phyloP scores from a whole-genome alignment of 2,797 vertebrate species.

The Trematomus bernacchii region DNA sequence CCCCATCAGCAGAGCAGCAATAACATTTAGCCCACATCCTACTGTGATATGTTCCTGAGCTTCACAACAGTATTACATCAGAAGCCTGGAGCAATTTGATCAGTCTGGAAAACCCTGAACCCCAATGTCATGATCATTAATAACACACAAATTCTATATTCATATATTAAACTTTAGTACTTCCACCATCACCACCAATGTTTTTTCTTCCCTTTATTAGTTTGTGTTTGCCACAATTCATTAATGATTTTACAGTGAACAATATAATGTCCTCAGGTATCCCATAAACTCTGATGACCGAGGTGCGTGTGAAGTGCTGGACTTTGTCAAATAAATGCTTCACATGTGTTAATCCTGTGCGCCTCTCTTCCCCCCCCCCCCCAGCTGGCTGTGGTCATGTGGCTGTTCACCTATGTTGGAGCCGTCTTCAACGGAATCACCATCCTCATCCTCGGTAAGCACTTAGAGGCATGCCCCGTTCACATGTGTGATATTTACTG shows the following conservation, averaged over 20 bases:
- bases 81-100: not conserved
- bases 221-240: not conserved
- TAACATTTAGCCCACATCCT: not conserved
- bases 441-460: conserved; percentile 93
- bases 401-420: conserved; percentile 94
- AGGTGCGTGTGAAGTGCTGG: not conserved
- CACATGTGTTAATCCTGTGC: conserved; percentile 1
- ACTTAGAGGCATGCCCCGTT: not conserved
- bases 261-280: not conserved
- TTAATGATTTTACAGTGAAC: not conserved
- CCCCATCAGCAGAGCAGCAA: not conserved
- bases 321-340: conserved; percentile 1
- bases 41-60: not conserved
- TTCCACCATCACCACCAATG: not conserved
- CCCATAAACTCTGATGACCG: too few relatives aligned
- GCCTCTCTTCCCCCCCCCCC: conserved; percentile 23
- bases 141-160: not conserved
- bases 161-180: not conserved
- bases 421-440: conserved; percentile 96
- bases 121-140: not conserved
- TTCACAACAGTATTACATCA: not conserved
- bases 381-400: conserved; percentile 94
- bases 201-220: not conserved
- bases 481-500: not conserved
- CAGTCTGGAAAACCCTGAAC: not conserved